Percentiles rank a stretch among this genome's conserved stretches.
phyloP scores from a whole-genome alignment of 1,140 invertebrate genomes.

The Schlechtendalia chinensis region DNA sequence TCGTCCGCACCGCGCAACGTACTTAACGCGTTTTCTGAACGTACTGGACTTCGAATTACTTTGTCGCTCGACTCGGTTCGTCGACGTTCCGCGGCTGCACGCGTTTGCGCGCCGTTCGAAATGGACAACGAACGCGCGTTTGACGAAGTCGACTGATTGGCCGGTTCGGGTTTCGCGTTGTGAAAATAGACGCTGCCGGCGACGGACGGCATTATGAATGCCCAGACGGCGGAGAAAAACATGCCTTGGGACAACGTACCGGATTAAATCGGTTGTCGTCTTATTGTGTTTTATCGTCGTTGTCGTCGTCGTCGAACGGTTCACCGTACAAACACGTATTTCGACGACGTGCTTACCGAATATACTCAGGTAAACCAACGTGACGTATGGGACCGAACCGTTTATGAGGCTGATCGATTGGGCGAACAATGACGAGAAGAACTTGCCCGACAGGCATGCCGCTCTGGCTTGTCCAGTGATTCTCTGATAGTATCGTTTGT shows the following conservation, averaged over 20 bases:
- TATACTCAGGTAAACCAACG: constrained; percentile 11
- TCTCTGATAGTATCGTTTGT: constrained; percentile 70
- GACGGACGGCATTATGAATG: constrained; percentile 74
- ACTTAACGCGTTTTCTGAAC: not conserved
- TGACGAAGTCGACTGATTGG: not conserved
- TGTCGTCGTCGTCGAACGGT: no score
- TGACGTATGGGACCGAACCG: constrained; percentile 22
- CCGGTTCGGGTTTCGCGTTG: not conserved
- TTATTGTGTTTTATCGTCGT: no score
- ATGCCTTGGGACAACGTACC: constrained; percentile 60
- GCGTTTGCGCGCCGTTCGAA: not conserved
- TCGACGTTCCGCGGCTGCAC: not conserved
- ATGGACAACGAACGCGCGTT: no score
- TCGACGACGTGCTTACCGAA: constrained; percentile 34
- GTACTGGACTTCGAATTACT: not conserved
- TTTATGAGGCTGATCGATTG: constrained; percentile 18
- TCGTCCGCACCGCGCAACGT: not conserved
- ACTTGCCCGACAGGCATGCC: constrained; percentile 34
- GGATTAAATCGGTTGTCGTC: no score
- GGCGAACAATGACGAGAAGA: constrained; percentile 15
- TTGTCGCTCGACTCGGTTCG: not conserved
- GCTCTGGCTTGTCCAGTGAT: constrained; percentile 63
- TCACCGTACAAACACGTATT: no score
- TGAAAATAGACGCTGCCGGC: constrained; percentile 62
- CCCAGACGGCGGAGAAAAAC: constrained; percentile 69